Evolutionary conservation across 1,140 invertebrate genomes (phyloP), one percentile per base, ranked within the genome.

Genomic region (Hyles euphorbiae): DNA sequence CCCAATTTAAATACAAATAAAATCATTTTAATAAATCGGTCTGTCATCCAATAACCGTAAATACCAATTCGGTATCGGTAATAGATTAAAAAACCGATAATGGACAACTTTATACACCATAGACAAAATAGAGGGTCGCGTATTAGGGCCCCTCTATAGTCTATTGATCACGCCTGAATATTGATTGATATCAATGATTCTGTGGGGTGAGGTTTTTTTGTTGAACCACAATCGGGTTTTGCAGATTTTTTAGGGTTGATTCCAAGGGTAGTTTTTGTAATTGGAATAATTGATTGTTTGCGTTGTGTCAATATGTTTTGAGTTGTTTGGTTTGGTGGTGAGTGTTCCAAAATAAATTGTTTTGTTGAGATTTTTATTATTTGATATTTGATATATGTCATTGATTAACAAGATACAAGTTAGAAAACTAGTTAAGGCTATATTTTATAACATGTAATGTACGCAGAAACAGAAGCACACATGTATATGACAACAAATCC

Each of bases 151-250:
- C 70, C 3, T 9, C 44, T 67, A 73, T 76, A 6, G 78, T 78
- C 83, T 78, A 83, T 88, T 83, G 85, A 82, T 88, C 85, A 81
- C 85, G 85, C 83, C 85, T 81, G 61, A 75, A 76, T 85, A 88
- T 88, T 88, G 85, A 86, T 85, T 84, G 83, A 80, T 83, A 84
- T 81, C 83, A 79, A 85, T 82, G 76, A 52, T 52, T 53, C 60
- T 61, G 65, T 83, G 74, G 81, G 85, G 83, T 83, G 67, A 68
- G 63, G 68, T 80, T 79, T 22, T 22, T 82, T 87, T 80, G 75
- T 73, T 68, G 70, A 54, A 74, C 83, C 81, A 83, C 81, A 87
- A 87, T 85, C 74, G 71, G 65, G 82, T 78, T 82, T 75, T 74
- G 55, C 65, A 78, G 82, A 79, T 78, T 78, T 73, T 74, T 69